Base-by-base conservation (phyloP, 2,113 vertebrate genomes). In the Phoenicopterus ruber region DNA sequence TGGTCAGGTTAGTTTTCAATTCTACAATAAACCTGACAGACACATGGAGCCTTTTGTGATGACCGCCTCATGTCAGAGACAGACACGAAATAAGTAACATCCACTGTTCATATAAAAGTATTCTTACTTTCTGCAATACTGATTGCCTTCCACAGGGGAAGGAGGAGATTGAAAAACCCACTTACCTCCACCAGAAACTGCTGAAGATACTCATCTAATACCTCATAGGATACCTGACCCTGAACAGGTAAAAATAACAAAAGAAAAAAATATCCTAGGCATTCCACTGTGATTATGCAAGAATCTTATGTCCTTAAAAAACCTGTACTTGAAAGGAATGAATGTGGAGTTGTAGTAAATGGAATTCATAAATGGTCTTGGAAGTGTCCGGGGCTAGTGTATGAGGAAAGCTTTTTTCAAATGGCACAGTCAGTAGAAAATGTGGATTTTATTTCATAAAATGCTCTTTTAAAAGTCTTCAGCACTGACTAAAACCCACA, bases 291-390 rank as follows among this genome's bases (percentile, higher is more conserved):
- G 62, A 74, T 77, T 93, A 86, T 86, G 52, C 40, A 79, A 61
- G 42, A 36, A 85, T 89, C 90, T 90, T 36, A 32, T 82, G n/a
- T 94, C 83, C 94, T 87, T 94, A 84, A 76, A 91, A 96, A 93
- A 88, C 47, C 81, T 87, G 73, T 66, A 78, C 66, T 80, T 83
- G 57, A 91, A 88, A 44, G 16, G 73, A 91, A 58, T 36, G 32
- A 46, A 80, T 86, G 79, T 82, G 47, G 72, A 73, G 29, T 31
- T 70, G 58, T 63, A 92, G 61, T 76, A 90, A 96, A 96, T 77
- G 22, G 92, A 95, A 94, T 46, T 87, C 19, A 47, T 65, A 65
- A 79, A 91, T 90, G 40, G 7, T 59, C 58, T 80, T 95, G 91
- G 78, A 82, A 92, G 16, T 14, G 22, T 94, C 72, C 79, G 88